Evolutionary conservation across 2,797 vertebrate genomes (phyloP).

Genomic region (Periophthalmus magnuspinnatus): DNA sequence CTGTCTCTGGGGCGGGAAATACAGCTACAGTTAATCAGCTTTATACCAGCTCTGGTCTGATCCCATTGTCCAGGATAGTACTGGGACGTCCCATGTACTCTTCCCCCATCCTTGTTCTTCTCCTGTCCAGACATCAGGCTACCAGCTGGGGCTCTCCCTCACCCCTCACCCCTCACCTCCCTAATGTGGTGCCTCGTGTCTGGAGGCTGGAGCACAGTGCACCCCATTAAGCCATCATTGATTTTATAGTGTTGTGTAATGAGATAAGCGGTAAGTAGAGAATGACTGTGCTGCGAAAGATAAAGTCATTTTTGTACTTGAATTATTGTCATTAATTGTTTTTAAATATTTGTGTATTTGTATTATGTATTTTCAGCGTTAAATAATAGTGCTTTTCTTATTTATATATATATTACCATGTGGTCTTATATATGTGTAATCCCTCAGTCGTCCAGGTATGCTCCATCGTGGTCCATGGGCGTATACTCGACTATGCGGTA

Average conservation of each 20-base stretch:
- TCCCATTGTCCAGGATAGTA: constrained; percentile 36
- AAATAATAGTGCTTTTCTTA: no score
- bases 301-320: no score
- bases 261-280: neutral
- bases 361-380: no score
- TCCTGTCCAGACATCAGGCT: neutral
- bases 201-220: neutral
- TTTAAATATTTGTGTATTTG: no score
- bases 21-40: constrained; percentile 73
- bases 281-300: neutral
- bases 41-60: constrained; percentile 54
- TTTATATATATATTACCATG: no score
- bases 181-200: neutral
- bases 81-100: constrained; percentile 65
- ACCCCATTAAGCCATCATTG: neutral
- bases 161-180: neutral
- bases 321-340: no score
- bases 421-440: no score
- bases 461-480: no score
- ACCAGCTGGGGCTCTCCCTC: constrained; percentile 57
- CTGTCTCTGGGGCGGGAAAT: constrained; percentile 30
- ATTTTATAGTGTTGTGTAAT: neutral
- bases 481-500: no score
- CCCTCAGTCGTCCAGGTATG: no score
- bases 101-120: constrained; percentile 38